These are phyloP conservation scores for Trissolcus japonicus DNA, from an alignment of 2,888 invertebrate species.

Conservation along the genomic window DNA sequence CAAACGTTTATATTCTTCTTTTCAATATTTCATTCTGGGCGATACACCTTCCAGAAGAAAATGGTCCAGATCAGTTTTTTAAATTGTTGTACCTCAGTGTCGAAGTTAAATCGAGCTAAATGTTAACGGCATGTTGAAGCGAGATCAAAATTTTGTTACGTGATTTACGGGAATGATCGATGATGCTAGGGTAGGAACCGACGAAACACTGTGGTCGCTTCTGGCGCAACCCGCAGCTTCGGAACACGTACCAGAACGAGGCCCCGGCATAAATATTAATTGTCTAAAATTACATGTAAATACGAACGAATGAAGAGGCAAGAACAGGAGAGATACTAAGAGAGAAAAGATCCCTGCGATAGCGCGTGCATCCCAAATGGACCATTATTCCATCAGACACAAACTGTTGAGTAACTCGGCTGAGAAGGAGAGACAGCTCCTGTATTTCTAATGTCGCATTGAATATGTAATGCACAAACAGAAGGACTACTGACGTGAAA, in stretches of 20 bases:
- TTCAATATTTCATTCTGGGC: too few species aligned
- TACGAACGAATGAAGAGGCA: conserved; percentile 64
- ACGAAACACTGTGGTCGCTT: conserved; percentile 25
- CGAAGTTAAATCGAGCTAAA: background rate
- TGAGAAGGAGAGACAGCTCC: conserved; percentile 61
- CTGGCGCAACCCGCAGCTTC: conserved; percentile 33
- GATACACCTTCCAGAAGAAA: too few species aligned
- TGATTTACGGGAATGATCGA: conserved; percentile 33
- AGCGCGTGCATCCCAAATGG: conserved; percentile 74
- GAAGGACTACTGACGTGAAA: conserved; percentile 40
- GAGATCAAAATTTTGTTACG: conserved; percentile 28
- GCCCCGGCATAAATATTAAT: conserved; percentile 73
- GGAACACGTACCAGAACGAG: conserved; percentile 58
- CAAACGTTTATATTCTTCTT: too few species aligned
- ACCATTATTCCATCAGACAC: conserved; percentile 74
- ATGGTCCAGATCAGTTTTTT: too few species aligned
- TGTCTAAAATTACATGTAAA: conserved; percentile 73
- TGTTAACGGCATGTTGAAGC: conserved; percentile 6
- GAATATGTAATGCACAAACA: conserved; percentile 55
- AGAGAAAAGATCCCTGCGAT: conserved; percentile 60
- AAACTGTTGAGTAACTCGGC: conserved; percentile 73
- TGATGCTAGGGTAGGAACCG: conserved; percentile 20
- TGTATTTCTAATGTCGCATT: conserved; percentile 56
- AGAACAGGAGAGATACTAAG: conserved; percentile 29
- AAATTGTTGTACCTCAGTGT: background rate